Conservation (phyloP, 2,113 vertebrate genomes). For the Mus pahari region DNA sequence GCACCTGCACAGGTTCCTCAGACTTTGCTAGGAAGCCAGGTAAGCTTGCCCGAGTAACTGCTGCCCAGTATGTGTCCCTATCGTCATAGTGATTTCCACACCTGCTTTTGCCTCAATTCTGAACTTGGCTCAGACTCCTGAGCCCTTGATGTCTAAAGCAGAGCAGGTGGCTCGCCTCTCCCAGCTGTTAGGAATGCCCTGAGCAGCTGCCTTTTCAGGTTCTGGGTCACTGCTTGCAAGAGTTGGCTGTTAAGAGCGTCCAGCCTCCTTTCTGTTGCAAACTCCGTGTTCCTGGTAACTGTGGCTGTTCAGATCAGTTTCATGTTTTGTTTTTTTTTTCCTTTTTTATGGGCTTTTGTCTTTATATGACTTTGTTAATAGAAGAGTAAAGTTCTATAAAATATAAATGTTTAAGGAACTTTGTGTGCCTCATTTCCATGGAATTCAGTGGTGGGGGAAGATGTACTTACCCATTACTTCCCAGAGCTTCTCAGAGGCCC, state of each 20-base stretch:
- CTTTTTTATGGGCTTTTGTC: conserved; percentile 27
- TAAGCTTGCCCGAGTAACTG: not conserved
- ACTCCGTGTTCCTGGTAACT: too few species aligned
- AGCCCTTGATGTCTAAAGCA: not conserved
- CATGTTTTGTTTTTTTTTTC: not conserved
- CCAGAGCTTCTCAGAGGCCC: not conserved
- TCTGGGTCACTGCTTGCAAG: not conserved
- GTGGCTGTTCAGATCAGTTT: not conserved
- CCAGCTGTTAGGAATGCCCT: not conserved
- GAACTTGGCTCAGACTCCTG: not conserved
- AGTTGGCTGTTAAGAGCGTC: not conserved
- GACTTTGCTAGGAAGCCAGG: not conserved
- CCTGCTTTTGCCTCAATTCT: not conserved
- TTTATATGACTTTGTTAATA: conserved; percentile 63
- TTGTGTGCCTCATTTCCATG: fast-evolving
- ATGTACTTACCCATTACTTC: fast-evolving
- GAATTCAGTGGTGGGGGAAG: not conserved
- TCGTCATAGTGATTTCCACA: fast-evolving
- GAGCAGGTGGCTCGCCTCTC: not conserved
- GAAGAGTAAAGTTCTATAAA: conserved; percentile 67
- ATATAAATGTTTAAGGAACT: not conserved
- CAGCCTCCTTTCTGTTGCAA: fast-evolving
- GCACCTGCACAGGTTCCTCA: not conserved
- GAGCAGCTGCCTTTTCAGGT: not conserved
- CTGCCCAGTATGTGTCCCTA: not conserved